Conservation (phyloP, 1,140 invertebrate genomes). For the Periplaneta americana region DNA sequence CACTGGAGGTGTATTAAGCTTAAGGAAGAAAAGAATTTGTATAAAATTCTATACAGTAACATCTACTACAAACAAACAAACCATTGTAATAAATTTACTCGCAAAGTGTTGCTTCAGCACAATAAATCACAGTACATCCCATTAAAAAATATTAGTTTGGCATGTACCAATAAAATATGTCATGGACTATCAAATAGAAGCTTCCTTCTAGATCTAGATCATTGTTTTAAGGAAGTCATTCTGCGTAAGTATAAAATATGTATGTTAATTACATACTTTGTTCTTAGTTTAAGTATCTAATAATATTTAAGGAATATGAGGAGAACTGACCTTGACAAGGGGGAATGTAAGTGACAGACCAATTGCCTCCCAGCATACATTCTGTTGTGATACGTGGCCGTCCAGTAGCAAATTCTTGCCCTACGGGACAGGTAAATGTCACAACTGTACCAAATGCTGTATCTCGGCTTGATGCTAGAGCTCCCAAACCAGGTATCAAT, state of each 20-base stretch:
- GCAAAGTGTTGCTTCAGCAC: too few relatives aligned
- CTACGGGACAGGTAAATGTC: conserved; percentile 85
- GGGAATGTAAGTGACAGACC: conserved; percentile 89
- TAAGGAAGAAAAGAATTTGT: too few relatives aligned
- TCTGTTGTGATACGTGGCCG: conserved; percentile 76
- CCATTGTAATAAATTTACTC: too few relatives aligned
- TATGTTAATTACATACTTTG: neutral
- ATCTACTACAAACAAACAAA: too few relatives aligned
- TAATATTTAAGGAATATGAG: neutral
- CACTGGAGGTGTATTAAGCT: too few relatives aligned
- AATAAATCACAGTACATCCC: too few relatives aligned
- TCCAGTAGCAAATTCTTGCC: conserved; percentile 92
- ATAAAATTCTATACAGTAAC: too few relatives aligned
- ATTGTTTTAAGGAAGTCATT: too few relatives aligned
- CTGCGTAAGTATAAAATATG: neutral
- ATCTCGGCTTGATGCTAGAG: conserved; percentile 83
- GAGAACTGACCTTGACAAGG: conserved; percentile 74
- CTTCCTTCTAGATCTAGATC: too few relatives aligned
- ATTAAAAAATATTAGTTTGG: too few relatives aligned
- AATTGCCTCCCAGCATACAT: conserved; percentile 85
- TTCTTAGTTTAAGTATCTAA: neutral
- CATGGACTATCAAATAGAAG: too few relatives aligned
- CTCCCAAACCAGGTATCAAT: conserved; percentile 76
- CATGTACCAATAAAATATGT: neutral
- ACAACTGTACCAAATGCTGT: conserved; percentile 88